phyloP scores from a whole-genome alignment of 2,888 invertebrate genomes.

The Rotaria sp. region DNA sequence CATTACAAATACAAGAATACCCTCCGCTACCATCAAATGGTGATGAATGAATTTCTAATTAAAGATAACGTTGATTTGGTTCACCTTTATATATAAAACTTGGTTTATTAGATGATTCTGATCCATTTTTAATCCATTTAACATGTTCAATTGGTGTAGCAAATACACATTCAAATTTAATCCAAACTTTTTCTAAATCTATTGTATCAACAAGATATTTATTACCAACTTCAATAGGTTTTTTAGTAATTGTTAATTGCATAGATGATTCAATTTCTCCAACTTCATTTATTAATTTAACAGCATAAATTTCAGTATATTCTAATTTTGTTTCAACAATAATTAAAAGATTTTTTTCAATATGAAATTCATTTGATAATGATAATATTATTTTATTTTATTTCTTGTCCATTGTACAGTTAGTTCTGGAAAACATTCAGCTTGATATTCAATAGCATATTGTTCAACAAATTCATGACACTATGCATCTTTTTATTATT shows the following conservation, averaged over 20 bases:
- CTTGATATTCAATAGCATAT: constrained; percentile 30
- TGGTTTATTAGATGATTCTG: background rate
- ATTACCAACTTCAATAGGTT: constrained; percentile 35
- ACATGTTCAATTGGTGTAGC: constrained; percentile 33
- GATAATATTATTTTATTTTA: background rate
- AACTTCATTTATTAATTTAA: constrained; percentile 37
- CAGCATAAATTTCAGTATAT: constrained; percentile 25
- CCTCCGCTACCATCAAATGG: constrained; percentile 34
- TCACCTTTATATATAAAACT: constrained; percentile 26
- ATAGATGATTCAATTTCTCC: constrained; percentile 31
- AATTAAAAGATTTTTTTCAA: constrained; percentile 4
- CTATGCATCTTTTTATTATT: constrained; percentile 28
- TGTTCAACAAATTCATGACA: constrained; percentile 32
- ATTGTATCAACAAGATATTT: constrained; percentile 35
- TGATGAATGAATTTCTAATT: background rate
- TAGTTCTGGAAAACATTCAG: constrained; percentile 36
- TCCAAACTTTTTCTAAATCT: constrained; percentile 26
- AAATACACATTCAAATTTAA: constrained; percentile 35
- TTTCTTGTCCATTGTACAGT: constrained; percentile 32
- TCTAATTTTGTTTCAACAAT: background rate
- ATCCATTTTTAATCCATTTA: constrained; percentile 37
- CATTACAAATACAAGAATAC: constrained; percentile 26
- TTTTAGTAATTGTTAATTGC: constrained; percentile 28
- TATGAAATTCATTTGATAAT: background rate
- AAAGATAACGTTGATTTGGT: constrained; percentile 11